phyloP scores from a whole-genome alignment of 2,888 invertebrate species.

The Caenorhabditis sp. region DNA sequence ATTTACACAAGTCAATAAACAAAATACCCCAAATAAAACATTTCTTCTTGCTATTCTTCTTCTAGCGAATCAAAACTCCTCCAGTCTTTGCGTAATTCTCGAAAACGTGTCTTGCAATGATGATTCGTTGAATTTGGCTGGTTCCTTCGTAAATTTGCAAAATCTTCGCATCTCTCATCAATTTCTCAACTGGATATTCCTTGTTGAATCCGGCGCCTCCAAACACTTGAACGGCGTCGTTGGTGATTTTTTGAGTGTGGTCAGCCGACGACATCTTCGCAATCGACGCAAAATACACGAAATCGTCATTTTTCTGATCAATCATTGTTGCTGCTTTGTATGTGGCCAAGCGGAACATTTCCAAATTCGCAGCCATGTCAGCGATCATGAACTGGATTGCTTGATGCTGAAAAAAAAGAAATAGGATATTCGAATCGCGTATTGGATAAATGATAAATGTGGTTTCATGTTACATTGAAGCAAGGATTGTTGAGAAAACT shows the following conservation, averaged over 20 bases:
- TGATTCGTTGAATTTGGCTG: conserved; percentile 88
- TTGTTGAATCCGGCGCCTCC: conserved; percentile 80
- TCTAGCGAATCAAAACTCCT: conserved; percentile 1
- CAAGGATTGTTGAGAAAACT: too few species aligned
- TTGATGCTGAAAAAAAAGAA: conserved; percentile 74
- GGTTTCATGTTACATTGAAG: too few species aligned
- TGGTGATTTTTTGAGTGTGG: conserved; percentile 88
- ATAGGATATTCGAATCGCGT: not conserved
- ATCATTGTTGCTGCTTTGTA: conserved; percentile 87
- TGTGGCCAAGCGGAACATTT: conserved; percentile 85
- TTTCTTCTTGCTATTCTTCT: too few species aligned
- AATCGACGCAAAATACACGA: conserved; percentile 82
- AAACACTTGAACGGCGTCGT: conserved; percentile 83
- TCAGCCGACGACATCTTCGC: conserved; percentile 91
- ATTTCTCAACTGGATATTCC: conserved; percentile 96
- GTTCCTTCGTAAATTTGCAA: conserved; percentile 95
- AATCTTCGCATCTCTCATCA: conserved; percentile 98
- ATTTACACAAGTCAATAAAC: too few species aligned
- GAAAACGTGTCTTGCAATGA: conserved; percentile 78
- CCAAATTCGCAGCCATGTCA: conserved; percentile 90
- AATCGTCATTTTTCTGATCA: conserved; percentile 74
- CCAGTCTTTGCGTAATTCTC: not conserved
- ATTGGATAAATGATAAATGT: too few species aligned
- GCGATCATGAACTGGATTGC: conserved; percentile 92
- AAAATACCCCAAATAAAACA: too few species aligned